A percentile compares a stretch with the other conserved stretches of the same genome.
Conservation (phyloP, 2,113 vertebrate species). For the Neotragus pygmaeus region DNA sequence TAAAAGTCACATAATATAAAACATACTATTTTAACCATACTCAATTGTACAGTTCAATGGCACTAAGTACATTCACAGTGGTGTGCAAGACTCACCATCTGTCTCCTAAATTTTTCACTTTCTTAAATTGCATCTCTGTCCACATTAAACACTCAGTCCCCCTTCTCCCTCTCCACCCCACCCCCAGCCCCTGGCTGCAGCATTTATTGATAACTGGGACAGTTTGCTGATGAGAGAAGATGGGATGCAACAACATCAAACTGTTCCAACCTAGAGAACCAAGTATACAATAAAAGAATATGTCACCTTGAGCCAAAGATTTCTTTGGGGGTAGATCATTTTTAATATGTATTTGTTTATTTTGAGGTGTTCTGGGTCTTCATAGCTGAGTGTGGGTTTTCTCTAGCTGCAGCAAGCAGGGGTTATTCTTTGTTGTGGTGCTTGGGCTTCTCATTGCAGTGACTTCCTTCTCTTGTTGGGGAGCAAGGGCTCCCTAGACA, state of each 20-base stretch:
- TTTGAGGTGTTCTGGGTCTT: background rate
- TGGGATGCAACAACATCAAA: background rate
- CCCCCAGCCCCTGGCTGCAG: background rate
- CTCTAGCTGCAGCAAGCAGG: background rate
- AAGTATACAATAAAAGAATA: background rate
- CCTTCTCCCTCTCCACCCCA: background rate
- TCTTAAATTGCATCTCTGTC: background rate
- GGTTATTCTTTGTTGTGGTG: background rate
- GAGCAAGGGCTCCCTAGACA: background rate
- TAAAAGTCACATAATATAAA: background rate
- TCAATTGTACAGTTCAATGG: background rate
- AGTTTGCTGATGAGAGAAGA: background rate
- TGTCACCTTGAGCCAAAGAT: background rate
- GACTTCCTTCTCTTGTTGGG: background rate
- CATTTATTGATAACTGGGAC: background rate
- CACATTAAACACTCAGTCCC: rapidly evolving
- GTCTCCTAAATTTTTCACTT: background rate
- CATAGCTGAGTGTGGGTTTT: background rate
- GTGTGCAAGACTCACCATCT: background rate
- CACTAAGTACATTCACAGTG: background rate
- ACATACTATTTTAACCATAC: background rate
- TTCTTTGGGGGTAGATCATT: background rate
- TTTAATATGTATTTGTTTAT: background rate
- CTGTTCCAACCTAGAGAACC: background rate
- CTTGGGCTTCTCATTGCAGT: background rate